Evolutionary conservation across 35 echinoderm and acorn worm genomes (phyloP), one percentile per base, ranked within the genome.

Genomic region (Hemicentrotus pulcherrimus): DNA sequence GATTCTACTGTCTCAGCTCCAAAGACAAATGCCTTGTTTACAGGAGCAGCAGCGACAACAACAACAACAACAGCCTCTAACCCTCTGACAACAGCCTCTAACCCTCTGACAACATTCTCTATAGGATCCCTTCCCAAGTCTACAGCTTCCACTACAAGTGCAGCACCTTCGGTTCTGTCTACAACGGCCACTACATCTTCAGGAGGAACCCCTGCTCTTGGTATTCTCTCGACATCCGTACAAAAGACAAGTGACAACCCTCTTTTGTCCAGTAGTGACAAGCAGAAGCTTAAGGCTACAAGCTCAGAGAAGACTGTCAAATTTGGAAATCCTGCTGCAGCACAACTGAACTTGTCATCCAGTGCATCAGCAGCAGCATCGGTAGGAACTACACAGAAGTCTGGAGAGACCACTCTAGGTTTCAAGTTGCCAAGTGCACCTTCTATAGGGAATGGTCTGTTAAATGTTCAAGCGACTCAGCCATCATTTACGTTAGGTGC

Each of bases 291-390:
- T 13, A 48, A 47, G 58, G 91, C 91, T n/a, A 58, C 91, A 18
- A 93, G 91, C 48, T 93, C 91, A 93, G 91, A 93, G 45, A 93
- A 93, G 46, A 31, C 18, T 93, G 11, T 93, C 16, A 78, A 6
- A 6, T 78, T 78, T 78, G 91, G 91, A 24, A 58, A 31, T 93
- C 4, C 46, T 58, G 16, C 46, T 4, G 16, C 91, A 47, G 9
- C 46, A 31, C 91, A 50, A 47, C 48, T 58, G n/a, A 93, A 32
- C 48, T 31, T 93, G 32, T 93, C 91, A 48, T 32, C 91, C 32
- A 93, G 91, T 93, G 91, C 91, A n/a, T 93, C 91, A 31, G 91
- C 91, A 31, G 91, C 91, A 18, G 22, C 91, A 50, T 31, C 48
- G 16, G 48, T 31, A 47, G 88, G 88, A 47, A 90, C 88, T 90